Percentiles rank a stretch among this genome's conserved stretches.
These are phyloP conservation scores for Epizoanthus illoricatus DNA, from an alignment of 92 coral and sea anemone species.

Conservation along the genomic window DNA sequence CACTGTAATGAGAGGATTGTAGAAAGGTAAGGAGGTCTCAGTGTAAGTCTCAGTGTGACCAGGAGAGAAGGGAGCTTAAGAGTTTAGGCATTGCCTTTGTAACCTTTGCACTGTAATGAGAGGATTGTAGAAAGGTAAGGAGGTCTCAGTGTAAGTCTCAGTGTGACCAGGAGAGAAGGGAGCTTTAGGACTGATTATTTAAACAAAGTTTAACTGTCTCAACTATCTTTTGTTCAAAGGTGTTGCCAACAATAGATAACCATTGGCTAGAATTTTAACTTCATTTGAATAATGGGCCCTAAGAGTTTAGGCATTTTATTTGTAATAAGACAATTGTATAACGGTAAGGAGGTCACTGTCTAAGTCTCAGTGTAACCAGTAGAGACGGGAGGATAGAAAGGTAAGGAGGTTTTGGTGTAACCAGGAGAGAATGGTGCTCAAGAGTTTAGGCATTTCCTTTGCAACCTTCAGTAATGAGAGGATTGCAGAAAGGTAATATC, in stretches of 20 bases:
- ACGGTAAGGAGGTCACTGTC: constrained; percentile 48
- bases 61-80: constrained; percentile 72
- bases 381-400: constrained; percentile 32
- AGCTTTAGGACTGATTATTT: too few relatives aligned
- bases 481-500: constrained; percentile 67
- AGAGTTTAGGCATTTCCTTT: constrained; percentile 84
- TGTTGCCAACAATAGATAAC: too few relatives aligned
- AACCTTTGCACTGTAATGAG: constrained; percentile 78
- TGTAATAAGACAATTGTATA: constrained; percentile 62
- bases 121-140: constrained; percentile 73
- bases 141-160: neutral
- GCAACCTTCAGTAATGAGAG: constrained; percentile 84
- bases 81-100: constrained; percentile 89
- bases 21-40: constrained; percentile 54
- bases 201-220: too few relatives aligned
- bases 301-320: too few relatives aligned
- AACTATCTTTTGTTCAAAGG: too few relatives aligned
- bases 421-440: constrained; percentile 64
- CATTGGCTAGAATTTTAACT: too few relatives aligned
- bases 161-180: too few relatives aligned
- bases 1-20: constrained; percentile 67
- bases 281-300: too few relatives aligned
- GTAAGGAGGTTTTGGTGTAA: too few relatives aligned
- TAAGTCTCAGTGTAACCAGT: constrained; percentile 65
- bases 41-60: constrained; percentile 58